A percentile compares a stretch with the other conserved stretches of the same genome.
Conservation (phyloP, 1,140 invertebrate species). For the Zeugodacus cucurbitae region DNA sequence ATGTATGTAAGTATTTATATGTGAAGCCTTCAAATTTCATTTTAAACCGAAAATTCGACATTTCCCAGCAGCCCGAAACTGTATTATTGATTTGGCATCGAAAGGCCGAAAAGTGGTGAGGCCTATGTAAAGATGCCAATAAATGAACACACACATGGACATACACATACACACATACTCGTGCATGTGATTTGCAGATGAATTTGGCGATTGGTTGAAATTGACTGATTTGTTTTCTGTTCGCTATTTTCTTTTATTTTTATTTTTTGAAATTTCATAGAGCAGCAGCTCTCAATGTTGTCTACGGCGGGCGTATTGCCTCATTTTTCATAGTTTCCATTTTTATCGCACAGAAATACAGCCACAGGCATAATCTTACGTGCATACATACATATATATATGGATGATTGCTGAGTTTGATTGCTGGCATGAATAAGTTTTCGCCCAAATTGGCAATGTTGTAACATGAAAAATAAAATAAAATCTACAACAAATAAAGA, state of each 20-base stretch:
- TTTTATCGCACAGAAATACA: not conserved
- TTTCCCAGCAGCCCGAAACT: not conserved
- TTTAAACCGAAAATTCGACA: not conserved
- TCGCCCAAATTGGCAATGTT: not conserved
- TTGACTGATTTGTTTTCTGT: not conserved
- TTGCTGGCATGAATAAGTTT: not conserved
- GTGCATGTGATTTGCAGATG: not conserved
- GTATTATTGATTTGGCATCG: not conserved
- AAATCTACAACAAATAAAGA: not conserved
- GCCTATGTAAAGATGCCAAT: not conserved
- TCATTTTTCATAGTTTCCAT: not conserved
- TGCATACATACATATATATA: not conserved
- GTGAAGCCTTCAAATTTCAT: too few relatives aligned
- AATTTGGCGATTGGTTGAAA: not conserved
- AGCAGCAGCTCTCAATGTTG: not conserved
- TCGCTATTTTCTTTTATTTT: not conserved
- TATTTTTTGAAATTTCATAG: too few relatives aligned
- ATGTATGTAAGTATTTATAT: too few relatives aligned
- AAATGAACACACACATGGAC: not conserved
- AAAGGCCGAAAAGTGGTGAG: not conserved
- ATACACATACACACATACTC: not conserved
- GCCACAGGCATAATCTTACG: not conserved
- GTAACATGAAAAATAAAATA: not conserved
- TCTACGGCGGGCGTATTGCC: not conserved
- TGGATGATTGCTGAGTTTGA: not conserved